Evolutionary conservation across 2,113 vertebrate genomes (phyloP).

Genomic region (Podocnemis expansa): DNA sequence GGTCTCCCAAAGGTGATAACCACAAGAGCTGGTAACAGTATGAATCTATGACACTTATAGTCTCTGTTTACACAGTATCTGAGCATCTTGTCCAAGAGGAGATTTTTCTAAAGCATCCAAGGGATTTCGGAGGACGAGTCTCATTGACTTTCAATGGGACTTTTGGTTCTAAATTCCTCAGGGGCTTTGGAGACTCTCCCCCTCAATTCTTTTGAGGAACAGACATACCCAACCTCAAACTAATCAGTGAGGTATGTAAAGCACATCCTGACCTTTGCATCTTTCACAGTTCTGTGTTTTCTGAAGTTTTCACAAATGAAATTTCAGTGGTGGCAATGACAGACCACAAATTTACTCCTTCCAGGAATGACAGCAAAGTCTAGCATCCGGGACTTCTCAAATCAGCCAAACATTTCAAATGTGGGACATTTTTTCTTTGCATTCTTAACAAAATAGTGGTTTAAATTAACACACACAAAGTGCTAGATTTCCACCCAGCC

Average conservation of each 20-base stretch:
- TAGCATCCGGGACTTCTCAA: rapidly evolving
- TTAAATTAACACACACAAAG: background rate
- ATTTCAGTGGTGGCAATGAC: background rate
- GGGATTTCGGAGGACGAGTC: background rate
- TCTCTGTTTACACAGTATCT: background rate
- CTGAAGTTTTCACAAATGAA: background rate
- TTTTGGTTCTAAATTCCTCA: background rate
- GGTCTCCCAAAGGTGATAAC: background rate
- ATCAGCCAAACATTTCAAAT: background rate
- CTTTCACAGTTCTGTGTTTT: rapidly evolving
- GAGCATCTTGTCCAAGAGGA: background rate
- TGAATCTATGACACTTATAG: background rate
- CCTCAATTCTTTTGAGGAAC: background rate
- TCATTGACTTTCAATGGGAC: background rate
- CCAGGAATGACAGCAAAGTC: background rate
- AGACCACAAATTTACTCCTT: constrained; percentile 9
- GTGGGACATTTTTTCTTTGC: background rate
- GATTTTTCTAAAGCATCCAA: background rate
- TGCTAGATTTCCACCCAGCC: background rate
- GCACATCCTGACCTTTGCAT: background rate
- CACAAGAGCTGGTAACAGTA: background rate
- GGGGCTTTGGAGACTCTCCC: background rate
- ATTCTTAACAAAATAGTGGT: background rate
- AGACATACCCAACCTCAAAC: background rate
- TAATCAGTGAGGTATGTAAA: background rate